Conservation (phyloP, 2,888 invertebrate species). For the Ypsolopha scabrella region DNA sequence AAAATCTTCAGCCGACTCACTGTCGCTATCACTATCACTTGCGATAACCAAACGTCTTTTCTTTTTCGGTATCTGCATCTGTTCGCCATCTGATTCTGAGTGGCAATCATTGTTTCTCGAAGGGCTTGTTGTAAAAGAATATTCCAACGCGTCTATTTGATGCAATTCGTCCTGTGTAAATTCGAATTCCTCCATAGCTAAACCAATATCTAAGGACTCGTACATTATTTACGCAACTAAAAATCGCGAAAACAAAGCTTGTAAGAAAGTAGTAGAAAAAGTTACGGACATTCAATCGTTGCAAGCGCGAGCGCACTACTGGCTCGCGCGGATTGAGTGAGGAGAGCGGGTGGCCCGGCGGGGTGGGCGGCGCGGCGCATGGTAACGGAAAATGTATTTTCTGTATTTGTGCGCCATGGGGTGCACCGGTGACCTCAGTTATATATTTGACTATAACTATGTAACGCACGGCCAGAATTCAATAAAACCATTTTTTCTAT, state of each 20-base stretch:
- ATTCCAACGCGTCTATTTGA: conserved; percentile 17
- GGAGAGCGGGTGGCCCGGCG: conserved; percentile 11
- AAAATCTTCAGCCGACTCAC: conserved; percentile 20
- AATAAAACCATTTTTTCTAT: conserved; percentile 16
- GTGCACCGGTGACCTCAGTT: conserved; percentile 21
- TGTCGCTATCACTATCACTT: too few species aligned
- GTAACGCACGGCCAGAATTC: conserved; percentile 19
- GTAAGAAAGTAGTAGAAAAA: conserved; percentile 17
- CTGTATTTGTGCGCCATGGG: conserved; percentile 21
- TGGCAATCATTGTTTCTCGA: too few species aligned
- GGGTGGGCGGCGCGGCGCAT: conserved; percentile 18
- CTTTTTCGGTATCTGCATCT: conserved; percentile 20
- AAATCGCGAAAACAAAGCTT: conserved; percentile 17
- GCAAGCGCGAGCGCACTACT: conserved; percentile 14
- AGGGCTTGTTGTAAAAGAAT: too few species aligned
- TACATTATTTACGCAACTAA: conserved; percentile 18
- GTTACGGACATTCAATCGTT: conserved; percentile 17
- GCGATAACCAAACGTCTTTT: conserved; percentile 20
- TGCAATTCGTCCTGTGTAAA: conserved; percentile 18
- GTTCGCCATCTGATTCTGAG: conserved; percentile 16
- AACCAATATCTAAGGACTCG: conserved; percentile 16
- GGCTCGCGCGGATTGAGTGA: too few species aligned
- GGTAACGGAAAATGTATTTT: conserved; percentile 20
- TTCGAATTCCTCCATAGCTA: conserved; percentile 14
- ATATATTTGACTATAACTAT: conserved; percentile 19